These are phyloP conservation scores for Siniperca undulata DNA, from an alignment of 2,797 vertebrate species.

Conservation along the genomic window DNA sequence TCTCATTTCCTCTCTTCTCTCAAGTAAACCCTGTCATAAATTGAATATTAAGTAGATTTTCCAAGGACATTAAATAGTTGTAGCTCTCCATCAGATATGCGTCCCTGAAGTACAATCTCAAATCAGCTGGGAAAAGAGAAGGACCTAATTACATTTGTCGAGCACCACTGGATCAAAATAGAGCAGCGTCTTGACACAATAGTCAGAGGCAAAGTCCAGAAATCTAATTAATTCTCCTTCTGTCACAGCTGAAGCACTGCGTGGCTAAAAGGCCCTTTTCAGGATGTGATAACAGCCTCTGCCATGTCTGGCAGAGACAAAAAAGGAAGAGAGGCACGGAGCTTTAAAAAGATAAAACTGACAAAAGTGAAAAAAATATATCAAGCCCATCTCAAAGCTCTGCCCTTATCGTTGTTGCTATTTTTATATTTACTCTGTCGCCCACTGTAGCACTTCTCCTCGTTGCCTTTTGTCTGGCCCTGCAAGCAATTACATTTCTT, in stretches of 20 bases:
- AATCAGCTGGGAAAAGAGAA: constrained; percentile 70
- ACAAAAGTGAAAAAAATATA: constrained; percentile 73
- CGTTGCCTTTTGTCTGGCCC: constrained; percentile 80
- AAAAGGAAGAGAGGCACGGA: constrained; percentile 63
- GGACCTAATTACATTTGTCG: constrained; percentile 83
- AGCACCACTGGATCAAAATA: constrained; percentile 81
- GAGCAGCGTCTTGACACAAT: constrained; percentile 78
- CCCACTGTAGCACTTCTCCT: constrained; percentile 68
- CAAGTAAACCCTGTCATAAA: constrained; percentile 60
- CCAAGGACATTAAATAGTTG: constrained; percentile 64
- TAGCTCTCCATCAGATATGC: constrained; percentile 74
- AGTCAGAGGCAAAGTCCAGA: constrained; percentile 80
- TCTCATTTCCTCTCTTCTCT: constrained; percentile 53
- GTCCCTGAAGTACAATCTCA: constrained; percentile 78
- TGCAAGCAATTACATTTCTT: constrained; percentile 83
- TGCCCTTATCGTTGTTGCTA: constrained; percentile 79
- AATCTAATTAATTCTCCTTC: constrained; percentile 86
- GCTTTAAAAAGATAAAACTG: constrained; percentile 79
- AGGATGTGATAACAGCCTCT: constrained; percentile 77
- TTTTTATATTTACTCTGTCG: constrained; percentile 81
- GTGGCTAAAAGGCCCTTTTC: constrained; percentile 76
- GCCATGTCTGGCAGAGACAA: constrained; percentile 76
- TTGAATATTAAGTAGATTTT: constrained; percentile 69
- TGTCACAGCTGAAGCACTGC: constrained; percentile 75
- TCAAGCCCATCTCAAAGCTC: constrained; percentile 78